These are phyloP conservation scores for Enteromius argenteus DNA, from an alignment of 2,797 vertebrate species.

Conservation along the genomic window DNA sequence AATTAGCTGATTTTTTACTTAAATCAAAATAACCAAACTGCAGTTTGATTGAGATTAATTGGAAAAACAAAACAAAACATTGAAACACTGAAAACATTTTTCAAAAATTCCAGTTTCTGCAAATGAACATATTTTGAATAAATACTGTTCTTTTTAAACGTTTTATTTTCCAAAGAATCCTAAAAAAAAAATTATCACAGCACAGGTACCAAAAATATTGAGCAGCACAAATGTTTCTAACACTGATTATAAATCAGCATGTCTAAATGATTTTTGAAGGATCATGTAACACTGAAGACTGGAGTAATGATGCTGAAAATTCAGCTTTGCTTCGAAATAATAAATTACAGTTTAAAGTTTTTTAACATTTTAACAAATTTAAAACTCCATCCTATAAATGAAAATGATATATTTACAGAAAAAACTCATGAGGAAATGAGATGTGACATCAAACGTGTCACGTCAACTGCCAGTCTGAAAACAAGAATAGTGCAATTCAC, in stretches of 20 bases:
- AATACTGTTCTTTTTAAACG: neutral
- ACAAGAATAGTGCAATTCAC: neutral
- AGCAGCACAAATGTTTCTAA: neutral
- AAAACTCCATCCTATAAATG: neutral
- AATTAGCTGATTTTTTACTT: too few relatives aligned
- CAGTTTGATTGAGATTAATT: too few relatives aligned
- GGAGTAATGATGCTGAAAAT: neutral
- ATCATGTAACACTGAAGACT: neutral
- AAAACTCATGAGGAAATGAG: neutral
- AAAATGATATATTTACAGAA: neutral
- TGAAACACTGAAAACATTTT: too few relatives aligned
- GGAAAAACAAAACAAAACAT: too few relatives aligned
- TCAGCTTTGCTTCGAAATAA: too few relatives aligned
- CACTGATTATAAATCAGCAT: neutral
- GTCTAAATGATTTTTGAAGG: neutral
- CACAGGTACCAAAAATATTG: neutral
- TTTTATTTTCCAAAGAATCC: too few relatives aligned
- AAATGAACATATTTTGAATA: neutral
- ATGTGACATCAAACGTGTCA: neutral
- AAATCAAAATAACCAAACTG: too few relatives aligned
- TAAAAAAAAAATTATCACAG: too few relatives aligned
- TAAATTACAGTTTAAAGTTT: too few relatives aligned
- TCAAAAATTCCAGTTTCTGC: too few relatives aligned
- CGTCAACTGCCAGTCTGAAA: neutral
- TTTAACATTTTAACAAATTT: too few relatives aligned